Evolutionary conservation across 1,140 invertebrate genomes (phyloP).

Genomic region (Drosophila tropicalis): DNA sequence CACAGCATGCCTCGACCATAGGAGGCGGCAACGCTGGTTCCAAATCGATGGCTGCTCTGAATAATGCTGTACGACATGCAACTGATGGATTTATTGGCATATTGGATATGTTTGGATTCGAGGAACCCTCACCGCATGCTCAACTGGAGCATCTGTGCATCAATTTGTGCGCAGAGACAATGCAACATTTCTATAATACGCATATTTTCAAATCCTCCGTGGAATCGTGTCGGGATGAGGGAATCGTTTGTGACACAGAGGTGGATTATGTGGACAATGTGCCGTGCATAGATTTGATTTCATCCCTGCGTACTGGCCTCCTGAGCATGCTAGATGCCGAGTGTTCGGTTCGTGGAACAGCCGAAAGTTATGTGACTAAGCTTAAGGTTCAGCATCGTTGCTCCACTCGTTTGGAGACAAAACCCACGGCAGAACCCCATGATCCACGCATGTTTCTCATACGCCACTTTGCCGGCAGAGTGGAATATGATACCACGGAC

Average conservation of each 20-base stretch:
- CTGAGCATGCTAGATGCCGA: slow-evolving; percentile 97
- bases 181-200: slow-evolving; percentile 99
- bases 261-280: slow-evolving; percentile 98
- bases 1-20: slow-evolving; percentile 94
- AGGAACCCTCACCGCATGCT: slow-evolving; percentile 92
- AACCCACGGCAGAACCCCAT: slow-evolving; percentile 85
- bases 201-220: slow-evolving; percentile 97
- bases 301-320: slow-evolving; percentile 94
- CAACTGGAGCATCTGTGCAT: slow-evolving; percentile 97
- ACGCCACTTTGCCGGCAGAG: slow-evolving; percentile 95
- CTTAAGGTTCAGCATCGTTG: slow-evolving; percentile 93
- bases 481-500: slow-evolving; percentile 94
- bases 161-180: slow-evolving; percentile 97
- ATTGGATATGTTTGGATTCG: slow-evolving; percentile 97
- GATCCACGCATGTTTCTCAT: slow-evolving; percentile 94
- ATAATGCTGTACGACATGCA: slow-evolving; percentile 96
- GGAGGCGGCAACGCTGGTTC: slow-evolving; percentile 91
- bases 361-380: slow-evolving; percentile 94
- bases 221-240: slow-evolving; percentile 96
- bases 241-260: slow-evolving; percentile 94
- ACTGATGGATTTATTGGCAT: slow-evolving; percentile 97
- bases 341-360: slow-evolving; percentile 92
- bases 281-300: slow-evolving; percentile 97
- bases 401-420: slow-evolving; percentile 86
- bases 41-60: slow-evolving; percentile 95